Base-by-base conservation (phyloP, 2,113 vertebrate genomes). In the Ochotona curzoniae region DNA sequence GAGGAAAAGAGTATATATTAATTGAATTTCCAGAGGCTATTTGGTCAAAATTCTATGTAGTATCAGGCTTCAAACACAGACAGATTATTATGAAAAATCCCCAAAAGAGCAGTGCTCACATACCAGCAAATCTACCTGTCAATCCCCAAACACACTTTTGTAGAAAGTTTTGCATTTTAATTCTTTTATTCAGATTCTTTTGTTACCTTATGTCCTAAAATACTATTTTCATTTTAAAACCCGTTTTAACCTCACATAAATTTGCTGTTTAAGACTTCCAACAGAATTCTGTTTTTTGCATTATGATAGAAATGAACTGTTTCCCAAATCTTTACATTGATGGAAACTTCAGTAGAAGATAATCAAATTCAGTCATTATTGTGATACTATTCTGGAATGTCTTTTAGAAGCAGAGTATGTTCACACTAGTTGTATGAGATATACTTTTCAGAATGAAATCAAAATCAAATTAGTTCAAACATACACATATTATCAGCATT, bases 391-490 rank as follows among this genome's bases (percentile, higher is more conserved):
- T 70, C 14, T 88, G 44, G 66, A 13, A 2, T 5, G 54, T n/a
- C 4, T 47, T 32, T 63, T 32, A 1, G 8, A 1, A 57, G 54
- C 6, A 1, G 1, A 4, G 2, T 9, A 4, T 44, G 3, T 76
- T 88, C 11, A 1, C 8, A 83, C 35, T 74, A 3, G 1, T 70
- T 64, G 5, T 1, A 79, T 69, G 0, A 91, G 86, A 63, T 35
- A 61, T 11, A 74, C 8, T 38, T 35, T 17, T 44, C 28, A 49
- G 7, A 51, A 30, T 61, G 32, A 88, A 57, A 81, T 35, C 83
- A 12, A 83, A 79, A 88, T 83, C 54, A 44, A 51, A 25, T 76
- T 66, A 38, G 8, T 35, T 0, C 51, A 61, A 1, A 63, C 12
- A 47, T 54, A 12, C 2, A 67, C 4, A 67, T 23, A 4, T 89